Percentiles rank a stretch among this genome's conserved stretches.
Evolutionary conservation across 2,113 vertebrate species (phyloP).

Genomic region (Podiceps cristatus): DNA sequence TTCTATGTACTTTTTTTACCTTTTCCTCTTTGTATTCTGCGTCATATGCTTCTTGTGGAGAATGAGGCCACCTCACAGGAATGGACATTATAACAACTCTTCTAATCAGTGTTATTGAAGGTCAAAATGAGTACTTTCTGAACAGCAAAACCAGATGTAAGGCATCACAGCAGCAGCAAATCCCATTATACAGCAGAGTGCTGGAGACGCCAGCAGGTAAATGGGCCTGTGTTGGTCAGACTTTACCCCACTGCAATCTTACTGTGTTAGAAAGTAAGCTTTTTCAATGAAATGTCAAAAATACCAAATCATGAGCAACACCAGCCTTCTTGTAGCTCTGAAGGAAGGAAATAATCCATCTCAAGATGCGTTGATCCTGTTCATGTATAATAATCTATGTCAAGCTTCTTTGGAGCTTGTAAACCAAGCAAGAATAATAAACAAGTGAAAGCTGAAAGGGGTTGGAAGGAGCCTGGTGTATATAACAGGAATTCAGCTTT

Average conservation of each 20-base stretch:
- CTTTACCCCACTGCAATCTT: not conserved
- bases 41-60: not conserved
- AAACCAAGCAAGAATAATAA: conserved; percentile 69
- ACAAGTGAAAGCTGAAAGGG: not conserved
- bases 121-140: not conserved
- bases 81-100: not conserved
- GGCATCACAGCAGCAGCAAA: not conserved
- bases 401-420: conserved; percentile 63
- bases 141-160: not conserved
- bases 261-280: not conserved
- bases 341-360: conserved; percentile 74
- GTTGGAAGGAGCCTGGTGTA: not conserved
- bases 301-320: conserved; percentile 34
- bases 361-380: conserved; percentile 35
- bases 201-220: not conserved
- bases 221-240: not conserved
- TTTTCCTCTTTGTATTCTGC: not conserved
- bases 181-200: not conserved
- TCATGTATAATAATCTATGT: conserved; percentile 42
- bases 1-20: not conserved
- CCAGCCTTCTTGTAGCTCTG: conserved; percentile 15
- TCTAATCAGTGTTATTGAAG: not conserved
- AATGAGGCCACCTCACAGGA: not conserved
- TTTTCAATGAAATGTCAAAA: not conserved
- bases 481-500: conserved; percentile 42